phyloP scores from a whole-genome alignment of 2,888 invertebrate species.

The Drosophila birchii region DNA sequence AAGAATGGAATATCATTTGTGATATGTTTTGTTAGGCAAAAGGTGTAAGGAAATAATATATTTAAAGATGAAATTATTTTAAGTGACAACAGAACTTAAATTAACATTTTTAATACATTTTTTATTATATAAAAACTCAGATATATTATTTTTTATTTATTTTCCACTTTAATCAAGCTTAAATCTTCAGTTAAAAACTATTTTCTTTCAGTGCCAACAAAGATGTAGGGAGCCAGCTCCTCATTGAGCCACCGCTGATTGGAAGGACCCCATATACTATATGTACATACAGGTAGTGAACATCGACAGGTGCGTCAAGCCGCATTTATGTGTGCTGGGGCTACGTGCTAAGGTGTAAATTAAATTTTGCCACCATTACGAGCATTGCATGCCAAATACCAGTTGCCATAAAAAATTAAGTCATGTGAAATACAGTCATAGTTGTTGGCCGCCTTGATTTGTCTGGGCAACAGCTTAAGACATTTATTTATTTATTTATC shows the following conservation, averaged over 20 bases:
- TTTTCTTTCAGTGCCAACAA: slow-evolving; percentile 16
- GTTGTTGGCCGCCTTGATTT: neutral
- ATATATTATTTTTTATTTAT: too few species aligned
- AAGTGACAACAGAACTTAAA: neutral
- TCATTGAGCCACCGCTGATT: slow-evolving; percentile 58
- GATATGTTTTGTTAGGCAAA: neutral
- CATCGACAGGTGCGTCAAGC: slow-evolving; percentile 38
- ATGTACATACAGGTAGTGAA: slow-evolving; percentile 21
- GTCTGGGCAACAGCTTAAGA: neutral
- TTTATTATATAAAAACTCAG: too few species aligned
- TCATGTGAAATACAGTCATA: neutral
- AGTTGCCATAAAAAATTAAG: slow-evolving; percentile 10
- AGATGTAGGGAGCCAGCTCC: slow-evolving; percentile 5
- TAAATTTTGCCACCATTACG: slow-evolving; percentile 68
- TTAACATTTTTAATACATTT: neutral
- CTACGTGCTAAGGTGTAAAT: slow-evolving; percentile 80
- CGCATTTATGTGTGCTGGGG: slow-evolving; percentile 35
- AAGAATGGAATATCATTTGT: neutral
- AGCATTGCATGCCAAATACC: slow-evolving; percentile 56
- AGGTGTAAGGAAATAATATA: neutral
- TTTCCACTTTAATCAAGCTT: neutral
- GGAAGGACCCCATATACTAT: slow-evolving; percentile 42
- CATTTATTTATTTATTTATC: neutral
- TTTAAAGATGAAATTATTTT: neutral
- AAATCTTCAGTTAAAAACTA: neutral